These are phyloP conservation scores for Phylloscopus trochilus DNA, from an alignment of 2,113 vertebrate genomes.

Conservation along the genomic window DNA sequence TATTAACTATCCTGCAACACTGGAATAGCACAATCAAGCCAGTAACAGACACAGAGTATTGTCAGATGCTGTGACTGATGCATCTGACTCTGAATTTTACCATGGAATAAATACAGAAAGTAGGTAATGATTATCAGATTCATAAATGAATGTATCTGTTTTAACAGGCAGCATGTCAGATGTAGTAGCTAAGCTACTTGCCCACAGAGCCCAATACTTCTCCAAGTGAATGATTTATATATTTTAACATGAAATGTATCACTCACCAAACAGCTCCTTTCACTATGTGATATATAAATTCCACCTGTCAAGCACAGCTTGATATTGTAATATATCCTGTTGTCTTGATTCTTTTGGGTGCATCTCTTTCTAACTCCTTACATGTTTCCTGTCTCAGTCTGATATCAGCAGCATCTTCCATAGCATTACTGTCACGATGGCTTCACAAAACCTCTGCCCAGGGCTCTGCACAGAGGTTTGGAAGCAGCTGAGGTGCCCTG, in stretches of 20 bases:
- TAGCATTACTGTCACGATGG: neutral
- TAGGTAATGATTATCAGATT: conserved; percentile 3
- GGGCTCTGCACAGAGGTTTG: neutral
- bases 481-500: neutral
- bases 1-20: neutral
- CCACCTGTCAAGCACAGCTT: neutral
- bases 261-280: neutral
- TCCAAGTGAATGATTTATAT: neutral
- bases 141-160: conserved; percentile 16
- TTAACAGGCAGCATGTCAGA: conserved; percentile 23
- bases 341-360: neutral
- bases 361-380: conserved; percentile 22
- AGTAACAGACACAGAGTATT: neutral
- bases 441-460: neutral
- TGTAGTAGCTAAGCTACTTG: neutral
- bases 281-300: neutral
- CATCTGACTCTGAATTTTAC: conserved; percentile 5
- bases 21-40: conserved; percentile 1
- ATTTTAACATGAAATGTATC: conserved; percentile 24
- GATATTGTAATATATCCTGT: neutral
- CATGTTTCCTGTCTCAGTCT: neutral
- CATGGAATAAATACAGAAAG: conserved; percentile 17
- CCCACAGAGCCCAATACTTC: neutral
- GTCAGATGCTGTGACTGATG: conserved; percentile 3
- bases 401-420: neutral